phyloP scores from a whole-genome alignment of 2,797 vertebrate genomes.

The Gallinago stenura region DNA sequence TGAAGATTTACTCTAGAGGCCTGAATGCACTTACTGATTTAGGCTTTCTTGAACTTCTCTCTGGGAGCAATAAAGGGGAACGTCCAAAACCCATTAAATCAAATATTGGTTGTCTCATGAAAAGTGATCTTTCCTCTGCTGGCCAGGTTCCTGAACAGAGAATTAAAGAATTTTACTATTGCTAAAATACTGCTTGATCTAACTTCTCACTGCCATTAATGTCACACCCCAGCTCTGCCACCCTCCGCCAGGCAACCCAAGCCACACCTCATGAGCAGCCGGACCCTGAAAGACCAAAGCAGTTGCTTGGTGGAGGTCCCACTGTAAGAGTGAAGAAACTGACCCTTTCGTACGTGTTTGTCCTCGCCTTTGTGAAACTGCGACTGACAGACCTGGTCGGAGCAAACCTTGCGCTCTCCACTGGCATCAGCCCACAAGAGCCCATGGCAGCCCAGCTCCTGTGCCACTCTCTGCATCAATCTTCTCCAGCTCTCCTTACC shows the following conservation, averaged over 20 bases:
- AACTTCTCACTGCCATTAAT: accelerated
- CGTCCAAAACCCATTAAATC: background rate
- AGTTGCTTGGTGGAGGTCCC: background rate
- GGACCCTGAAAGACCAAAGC: background rate
- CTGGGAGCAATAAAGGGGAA: conserved; percentile 19
- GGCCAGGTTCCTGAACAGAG: background rate
- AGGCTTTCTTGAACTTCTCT: conserved; percentile 14
- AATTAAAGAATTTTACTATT: background rate
- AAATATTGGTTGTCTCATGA: background rate
- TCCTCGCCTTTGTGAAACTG: background rate
- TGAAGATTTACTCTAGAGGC: background rate
- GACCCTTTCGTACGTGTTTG: background rate
- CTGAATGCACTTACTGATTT: background rate
- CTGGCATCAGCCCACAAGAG: background rate
- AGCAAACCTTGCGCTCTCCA: background rate
- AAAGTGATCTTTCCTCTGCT: background rate
- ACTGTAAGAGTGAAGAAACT: background rate
- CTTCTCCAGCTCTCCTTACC: background rate
- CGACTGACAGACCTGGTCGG: background rate
- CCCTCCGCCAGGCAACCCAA: background rate
- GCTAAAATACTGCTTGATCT: background rate
- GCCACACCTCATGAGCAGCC: accelerated
- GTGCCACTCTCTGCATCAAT: background rate
- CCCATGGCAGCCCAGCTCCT: background rate
- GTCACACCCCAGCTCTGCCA: background rate